A percentile compares a stretch with the other conserved stretches of the same genome.
These are phyloP conservation scores for Etia nguti DNA, from an alignment of 2,113 vertebrate genomes.

Conservation along the genomic window DNA sequence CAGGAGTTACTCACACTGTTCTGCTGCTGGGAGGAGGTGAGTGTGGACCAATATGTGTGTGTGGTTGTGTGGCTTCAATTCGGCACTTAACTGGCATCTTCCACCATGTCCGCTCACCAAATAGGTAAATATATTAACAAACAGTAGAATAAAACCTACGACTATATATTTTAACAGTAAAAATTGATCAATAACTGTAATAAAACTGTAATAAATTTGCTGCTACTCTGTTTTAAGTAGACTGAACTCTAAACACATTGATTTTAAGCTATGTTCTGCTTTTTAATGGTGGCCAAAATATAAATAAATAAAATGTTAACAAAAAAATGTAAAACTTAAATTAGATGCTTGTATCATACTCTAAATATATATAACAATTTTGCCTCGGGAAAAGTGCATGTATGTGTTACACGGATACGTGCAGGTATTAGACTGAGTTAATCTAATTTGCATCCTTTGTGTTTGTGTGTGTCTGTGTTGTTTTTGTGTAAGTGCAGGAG, in stretches of 20 bases:
- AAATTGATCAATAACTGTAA: not conserved
- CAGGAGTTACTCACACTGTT: conserved; percentile 54
- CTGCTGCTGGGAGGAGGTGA: conserved; percentile 75
- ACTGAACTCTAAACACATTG: not conserved
- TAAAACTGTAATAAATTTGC: no score
- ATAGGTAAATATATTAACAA: not conserved
- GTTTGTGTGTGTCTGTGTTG: not conserved
- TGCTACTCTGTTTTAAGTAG: not conserved
- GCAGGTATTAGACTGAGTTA: not conserved
- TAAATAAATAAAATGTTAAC: no score
- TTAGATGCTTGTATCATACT: no score
- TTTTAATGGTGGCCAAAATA: not conserved
- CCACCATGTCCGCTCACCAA: not conserved
- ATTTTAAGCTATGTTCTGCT: not conserved
- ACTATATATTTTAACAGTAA: not conserved
- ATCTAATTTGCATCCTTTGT: not conserved
- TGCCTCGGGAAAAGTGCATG: not conserved
- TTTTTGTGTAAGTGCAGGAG: conserved; percentile 59
- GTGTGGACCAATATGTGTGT: not conserved
- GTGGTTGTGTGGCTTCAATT: not conserved
- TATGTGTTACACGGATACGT: not conserved
- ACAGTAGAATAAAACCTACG: not conserved
- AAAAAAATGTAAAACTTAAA: no score
- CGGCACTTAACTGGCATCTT: not conserved
- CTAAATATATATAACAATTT: no score